phyloP scores from a whole-genome alignment of 2,888 invertebrate species.

The Eurytoma adleriae region DNA sequence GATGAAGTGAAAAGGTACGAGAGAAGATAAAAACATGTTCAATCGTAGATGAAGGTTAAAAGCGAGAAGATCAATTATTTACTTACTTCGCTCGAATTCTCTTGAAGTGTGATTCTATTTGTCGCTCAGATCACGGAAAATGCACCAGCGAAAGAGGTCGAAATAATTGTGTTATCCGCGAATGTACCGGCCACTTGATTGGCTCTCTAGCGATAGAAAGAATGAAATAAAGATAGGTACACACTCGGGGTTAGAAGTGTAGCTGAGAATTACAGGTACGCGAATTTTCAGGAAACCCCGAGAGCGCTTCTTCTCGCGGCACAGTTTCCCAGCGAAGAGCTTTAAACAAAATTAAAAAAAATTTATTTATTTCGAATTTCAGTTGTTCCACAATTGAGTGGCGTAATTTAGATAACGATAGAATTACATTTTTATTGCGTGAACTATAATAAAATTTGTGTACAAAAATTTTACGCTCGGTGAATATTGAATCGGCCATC shows the following conservation, averaged over 20 bases:
- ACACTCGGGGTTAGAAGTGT: neutral
- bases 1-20: neutral
- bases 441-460: too few relatives aligned
- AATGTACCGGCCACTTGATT: constrained; percentile 1
- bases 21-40: neutral
- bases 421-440: too few relatives aligned
- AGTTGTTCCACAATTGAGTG: too few relatives aligned
- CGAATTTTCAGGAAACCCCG: neutral
- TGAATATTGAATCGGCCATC: too few relatives aligned
- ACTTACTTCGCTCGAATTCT: constrained; percentile 16
- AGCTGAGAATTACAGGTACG: neutral
- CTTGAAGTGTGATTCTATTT: constrained; percentile 28
- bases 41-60: neutral
- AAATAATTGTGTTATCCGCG: constrained; percentile 25
- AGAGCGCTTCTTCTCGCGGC: too few relatives aligned
- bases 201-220: neutral
- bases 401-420: too few relatives aligned
- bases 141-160: constrained; percentile 14
- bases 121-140: neutral
- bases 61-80: constrained; percentile 23
- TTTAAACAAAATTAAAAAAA: too few relatives aligned
- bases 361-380: too few relatives aligned
- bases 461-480: too few relatives aligned
- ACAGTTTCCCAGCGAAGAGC: too few relatives aligned
- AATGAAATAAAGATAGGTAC: neutral